Evolutionary conservation across 92 coral and sea anemone genomes (phyloP).

Genomic region (Parazoanthus darwini): DNA sequence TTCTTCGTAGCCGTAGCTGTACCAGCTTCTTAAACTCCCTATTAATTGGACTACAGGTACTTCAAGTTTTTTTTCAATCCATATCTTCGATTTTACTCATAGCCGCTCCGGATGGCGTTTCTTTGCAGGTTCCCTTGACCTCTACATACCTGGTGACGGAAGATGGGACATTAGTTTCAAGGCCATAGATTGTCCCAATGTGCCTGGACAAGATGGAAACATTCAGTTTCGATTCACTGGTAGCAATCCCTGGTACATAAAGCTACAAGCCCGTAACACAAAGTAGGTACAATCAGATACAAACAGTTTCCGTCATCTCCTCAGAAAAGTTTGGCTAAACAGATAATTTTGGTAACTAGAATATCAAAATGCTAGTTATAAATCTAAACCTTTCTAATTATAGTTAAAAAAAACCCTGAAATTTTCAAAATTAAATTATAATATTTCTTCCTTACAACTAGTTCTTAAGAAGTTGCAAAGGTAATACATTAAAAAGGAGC

Average conservation of each 20-base stretch:
- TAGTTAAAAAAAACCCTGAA: too few relatives aligned
- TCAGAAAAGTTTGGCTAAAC: not conserved
- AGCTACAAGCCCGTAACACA: conserved; percentile 74
- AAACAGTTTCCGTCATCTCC: not conserved
- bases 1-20: too few relatives aligned
- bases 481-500: not conserved
- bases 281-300: conserved; percentile 43
- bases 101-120: not conserved
- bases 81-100: too few relatives aligned
- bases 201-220: conserved; percentile 65
- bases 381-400: too few relatives aligned
- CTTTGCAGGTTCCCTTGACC: conserved; percentile 64
- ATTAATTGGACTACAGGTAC: too few relatives aligned
- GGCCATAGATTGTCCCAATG: conserved; percentile 77
- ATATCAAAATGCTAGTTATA: too few relatives aligned
- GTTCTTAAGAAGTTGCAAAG: not conserved
- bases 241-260: conserved; percentile 72
- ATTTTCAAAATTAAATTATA: too few relatives aligned
- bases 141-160: conserved; percentile 74
- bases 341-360: too few relatives aligned
- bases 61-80: too few relatives aligned
- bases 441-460: not conserved
- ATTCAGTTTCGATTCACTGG: conserved; percentile 73
- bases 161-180: conserved; percentile 63
- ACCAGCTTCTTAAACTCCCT: too few relatives aligned